Evolutionary conservation across 2,888 invertebrate species (phyloP).

Genomic region (Mactromeris polynyma): DNA sequence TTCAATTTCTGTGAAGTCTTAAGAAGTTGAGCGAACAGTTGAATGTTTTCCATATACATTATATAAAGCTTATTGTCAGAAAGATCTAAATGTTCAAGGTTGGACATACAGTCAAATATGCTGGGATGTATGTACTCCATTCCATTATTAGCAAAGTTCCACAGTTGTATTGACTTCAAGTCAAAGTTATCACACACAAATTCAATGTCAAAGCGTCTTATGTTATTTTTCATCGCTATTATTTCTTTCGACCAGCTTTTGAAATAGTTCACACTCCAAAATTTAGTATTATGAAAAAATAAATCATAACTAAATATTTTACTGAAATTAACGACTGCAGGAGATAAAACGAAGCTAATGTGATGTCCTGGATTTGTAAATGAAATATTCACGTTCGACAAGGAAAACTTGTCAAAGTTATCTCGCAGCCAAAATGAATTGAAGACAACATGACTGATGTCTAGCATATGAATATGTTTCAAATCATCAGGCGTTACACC

Average conservation of each 20-base stretch:
- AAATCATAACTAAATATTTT: not conserved
- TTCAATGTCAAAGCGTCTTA: not conserved
- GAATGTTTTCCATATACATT: not conserved
- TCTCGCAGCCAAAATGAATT: not conserved
- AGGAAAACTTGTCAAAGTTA: not conserved
- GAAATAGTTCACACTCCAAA: not conserved
- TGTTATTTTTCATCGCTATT: not conserved
- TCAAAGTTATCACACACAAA: not conserved
- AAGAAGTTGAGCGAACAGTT: not conserved
- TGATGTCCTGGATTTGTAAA: not conserved
- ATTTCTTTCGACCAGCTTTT: not conserved
- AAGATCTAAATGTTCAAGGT: constrained; percentile 17
- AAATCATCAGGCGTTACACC: not conserved
- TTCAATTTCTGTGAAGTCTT: not conserved
- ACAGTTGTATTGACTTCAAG: not conserved
- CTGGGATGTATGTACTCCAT: constrained; percentile 18
- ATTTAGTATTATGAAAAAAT: not conserved
- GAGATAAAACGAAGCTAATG: not conserved
- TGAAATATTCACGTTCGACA: not conserved
- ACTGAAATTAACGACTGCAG: constrained; percentile 4
- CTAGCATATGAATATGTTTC: not conserved
- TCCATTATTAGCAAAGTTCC: not conserved
- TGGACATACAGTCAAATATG: not conserved
- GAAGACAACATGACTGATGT: not conserved
- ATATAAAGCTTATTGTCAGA: constrained; percentile 5